These are phyloP conservation scores for Apogon talboti DNA, from an alignment of 2,797 vertebrate species.

Conservation along the genomic window DNA sequence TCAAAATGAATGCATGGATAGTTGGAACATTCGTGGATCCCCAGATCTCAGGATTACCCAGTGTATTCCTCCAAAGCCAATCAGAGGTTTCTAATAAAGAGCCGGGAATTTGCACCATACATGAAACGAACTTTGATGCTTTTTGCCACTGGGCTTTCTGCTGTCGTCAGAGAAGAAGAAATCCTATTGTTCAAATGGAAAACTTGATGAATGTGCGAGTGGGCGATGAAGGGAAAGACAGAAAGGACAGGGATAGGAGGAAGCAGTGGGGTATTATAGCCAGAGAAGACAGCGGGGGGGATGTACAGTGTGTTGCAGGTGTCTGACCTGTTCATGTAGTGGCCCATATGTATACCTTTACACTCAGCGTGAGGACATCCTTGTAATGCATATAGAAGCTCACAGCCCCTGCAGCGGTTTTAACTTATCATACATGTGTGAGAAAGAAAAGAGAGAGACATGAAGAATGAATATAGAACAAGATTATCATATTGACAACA, in stretches of 20 bases:
- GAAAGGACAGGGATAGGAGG: background rate
- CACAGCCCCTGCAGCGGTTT: slow-evolving; percentile 11
- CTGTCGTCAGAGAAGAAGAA: slow-evolving; percentile 22
- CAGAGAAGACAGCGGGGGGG: background rate
- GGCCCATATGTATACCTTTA: slow-evolving; percentile 26
- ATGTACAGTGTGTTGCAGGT: background rate
- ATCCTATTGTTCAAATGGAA: slow-evolving; percentile 57
- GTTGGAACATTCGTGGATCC: slow-evolving; percentile 1
- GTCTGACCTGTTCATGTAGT: slow-evolving; percentile 12
- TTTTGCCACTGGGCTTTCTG: slow-evolving; percentile 22
- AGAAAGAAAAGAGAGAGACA: slow-evolving; percentile 18
- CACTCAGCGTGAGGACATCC: slow-evolving; percentile 21
- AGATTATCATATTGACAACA: slow-evolving; percentile 40
- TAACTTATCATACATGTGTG: slow-evolving; percentile 14
- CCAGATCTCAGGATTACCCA: slow-evolving; percentile 1
- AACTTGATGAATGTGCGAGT: slow-evolving; percentile 46
- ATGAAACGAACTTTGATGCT: slow-evolving; percentile 61
- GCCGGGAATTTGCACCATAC: slow-evolving; percentile 1
- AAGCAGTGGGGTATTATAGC: background rate
- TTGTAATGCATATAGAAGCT: slow-evolving; percentile 13
- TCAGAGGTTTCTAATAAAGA: slow-evolving; percentile 30
- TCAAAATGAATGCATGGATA: no score
- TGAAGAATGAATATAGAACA: slow-evolving; percentile 41
- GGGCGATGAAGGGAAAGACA: slow-evolving; percentile 22
- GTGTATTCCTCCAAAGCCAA: slow-evolving; percentile 11